These are phyloP conservation scores for Anas acuta DNA, from an alignment of 2,797 vertebrate species.

Conservation along the genomic window DNA sequence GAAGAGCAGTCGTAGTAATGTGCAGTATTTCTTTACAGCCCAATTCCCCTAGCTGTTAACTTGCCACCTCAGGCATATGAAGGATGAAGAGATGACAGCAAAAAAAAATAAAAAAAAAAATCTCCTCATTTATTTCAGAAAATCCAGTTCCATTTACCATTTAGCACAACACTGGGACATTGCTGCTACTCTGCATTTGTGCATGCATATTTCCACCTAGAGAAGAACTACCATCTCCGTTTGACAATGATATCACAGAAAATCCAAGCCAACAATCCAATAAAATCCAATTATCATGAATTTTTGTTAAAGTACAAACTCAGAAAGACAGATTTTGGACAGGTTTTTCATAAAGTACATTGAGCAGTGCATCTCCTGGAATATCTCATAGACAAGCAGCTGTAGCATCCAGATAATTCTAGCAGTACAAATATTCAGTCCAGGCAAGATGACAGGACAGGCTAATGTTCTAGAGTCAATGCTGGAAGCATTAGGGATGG, in stretches of 20 bases:
- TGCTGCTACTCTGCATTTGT: neutral
- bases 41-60: conserved; percentile 82
- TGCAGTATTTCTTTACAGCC: conserved; percentile 82
- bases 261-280: neutral
- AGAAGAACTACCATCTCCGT: neutral
- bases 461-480: neutral
- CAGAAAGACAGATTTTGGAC: neutral
- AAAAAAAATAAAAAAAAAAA: conserved; percentile 78
- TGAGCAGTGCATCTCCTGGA: neutral
- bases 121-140: conserved; percentile 81
- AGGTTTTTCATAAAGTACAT: neutral
- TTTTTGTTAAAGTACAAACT: neutral
- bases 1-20: conserved; percentile 82
- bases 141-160: conserved; percentile 80
- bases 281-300: neutral
- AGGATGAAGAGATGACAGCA: conserved; percentile 32
- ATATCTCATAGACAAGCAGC: neutral
- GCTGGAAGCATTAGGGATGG: neutral
- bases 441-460: neutral
- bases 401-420: neutral
- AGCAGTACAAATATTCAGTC: neutral
- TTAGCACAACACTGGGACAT: conserved; percentile 76
- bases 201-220: neutral
- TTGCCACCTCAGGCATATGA: conserved; percentile 75
- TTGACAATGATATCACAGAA: neutral